phyloP scores from a whole-genome alignment of 2,888 invertebrate genomes.

The Agonopterix arenella region DNA sequence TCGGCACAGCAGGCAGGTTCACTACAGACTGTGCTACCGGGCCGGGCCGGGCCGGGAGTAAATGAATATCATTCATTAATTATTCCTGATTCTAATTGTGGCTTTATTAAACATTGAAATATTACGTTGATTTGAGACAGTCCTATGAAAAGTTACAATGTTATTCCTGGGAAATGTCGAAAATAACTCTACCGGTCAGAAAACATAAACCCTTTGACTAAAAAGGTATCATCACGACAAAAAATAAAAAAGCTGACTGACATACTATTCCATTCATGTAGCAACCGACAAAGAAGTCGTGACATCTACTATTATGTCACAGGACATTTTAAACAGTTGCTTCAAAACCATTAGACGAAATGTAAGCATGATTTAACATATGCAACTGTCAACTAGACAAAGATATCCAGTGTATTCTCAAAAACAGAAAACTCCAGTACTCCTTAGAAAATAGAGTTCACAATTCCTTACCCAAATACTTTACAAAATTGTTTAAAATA shows the following conservation, averaged over 20 bases:
- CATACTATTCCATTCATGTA: conserved; percentile 16
- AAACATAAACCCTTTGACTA: conserved; percentile 1
- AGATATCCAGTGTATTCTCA: neutral
- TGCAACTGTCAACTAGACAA: neutral
- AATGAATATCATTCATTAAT: too few species aligned
- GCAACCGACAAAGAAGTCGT: conserved; percentile 17
- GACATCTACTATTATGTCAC: conserved; percentile 12
- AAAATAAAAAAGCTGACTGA: neutral
- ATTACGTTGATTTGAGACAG: too few species aligned
- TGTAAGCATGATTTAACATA: neutral
- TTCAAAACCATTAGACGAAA: neutral
- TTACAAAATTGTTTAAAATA: neutral
- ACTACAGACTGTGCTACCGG: too few species aligned
- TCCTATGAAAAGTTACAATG: too few species aligned
- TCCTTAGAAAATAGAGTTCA: neutral
- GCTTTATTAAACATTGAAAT: too few species aligned
- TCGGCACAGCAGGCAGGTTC: too few species aligned
- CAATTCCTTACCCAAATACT: neutral
- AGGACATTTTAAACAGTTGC: neutral
- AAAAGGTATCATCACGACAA: conserved; percentile 16
- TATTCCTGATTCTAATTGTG: too few species aligned
- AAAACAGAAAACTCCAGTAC: neutral
- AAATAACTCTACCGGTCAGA: neutral
- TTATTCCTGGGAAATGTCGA: neutral
- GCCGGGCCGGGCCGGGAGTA: too few species aligned